A percentile compares a stretch with the other conserved stretches of the same genome.
Evolutionary conservation across 2,113 vertebrate species (phyloP).

Genomic region (Sylvia atricapilla): DNA sequence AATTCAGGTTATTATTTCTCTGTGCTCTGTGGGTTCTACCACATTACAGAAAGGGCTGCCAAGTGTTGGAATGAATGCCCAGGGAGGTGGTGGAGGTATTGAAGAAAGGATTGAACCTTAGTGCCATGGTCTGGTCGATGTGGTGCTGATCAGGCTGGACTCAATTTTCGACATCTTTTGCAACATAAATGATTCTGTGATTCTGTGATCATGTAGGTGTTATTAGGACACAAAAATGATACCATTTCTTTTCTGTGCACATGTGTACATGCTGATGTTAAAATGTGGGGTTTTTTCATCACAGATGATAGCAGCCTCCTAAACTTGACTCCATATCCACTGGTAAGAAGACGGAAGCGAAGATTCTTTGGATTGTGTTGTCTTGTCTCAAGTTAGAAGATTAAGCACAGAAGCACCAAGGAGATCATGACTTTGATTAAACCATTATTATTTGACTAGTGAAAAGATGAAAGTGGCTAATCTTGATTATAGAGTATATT

Average conservation of each 20-base stretch:
- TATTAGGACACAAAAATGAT: background rate
- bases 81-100: background rate
- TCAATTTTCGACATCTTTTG: background rate
- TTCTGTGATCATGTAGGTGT: background rate
- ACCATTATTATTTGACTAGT: constrained; percentile 73
- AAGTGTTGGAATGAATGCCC: background rate
- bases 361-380: constrained; percentile 97
- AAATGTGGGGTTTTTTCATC: constrained; percentile 1
- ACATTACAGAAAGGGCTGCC: background rate
- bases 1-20: background rate
- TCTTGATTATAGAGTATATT: constrained; percentile 78
- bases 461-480: constrained; percentile 71
- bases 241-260: background rate
- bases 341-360: constrained; percentile 94
- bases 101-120: background rate
- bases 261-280: background rate
- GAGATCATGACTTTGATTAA: constrained; percentile 72
- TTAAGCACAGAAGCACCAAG: constrained; percentile 55
- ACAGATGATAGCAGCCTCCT: constrained; percentile 98
- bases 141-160: background rate
- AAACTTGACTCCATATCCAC: constrained; percentile 94
- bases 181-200: background rate
- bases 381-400: constrained; percentile 90
- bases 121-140: background rate
- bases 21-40: background rate